These are phyloP conservation scores for Galerucella nymphaeae DNA, from an alignment of 2,888 invertebrate genomes.

Conservation along the genomic window DNA sequence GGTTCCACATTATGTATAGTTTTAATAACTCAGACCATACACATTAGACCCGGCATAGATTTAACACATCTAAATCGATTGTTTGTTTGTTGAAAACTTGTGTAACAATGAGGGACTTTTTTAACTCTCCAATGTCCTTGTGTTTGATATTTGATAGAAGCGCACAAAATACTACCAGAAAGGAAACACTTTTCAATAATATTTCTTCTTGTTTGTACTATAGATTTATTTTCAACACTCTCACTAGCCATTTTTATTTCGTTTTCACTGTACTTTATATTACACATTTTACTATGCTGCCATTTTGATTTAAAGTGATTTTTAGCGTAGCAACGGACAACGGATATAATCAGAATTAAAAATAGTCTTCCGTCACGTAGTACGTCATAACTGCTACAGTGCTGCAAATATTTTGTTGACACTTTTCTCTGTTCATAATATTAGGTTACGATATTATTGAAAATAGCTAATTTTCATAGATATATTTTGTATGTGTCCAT, in stretches of 20 bases:
- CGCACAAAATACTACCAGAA: constrained; percentile 19
- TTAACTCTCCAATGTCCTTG: constrained; percentile 35
- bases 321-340: too few relatives aligned
- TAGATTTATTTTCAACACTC: constrained; percentile 32
- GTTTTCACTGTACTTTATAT: constrained; percentile 26
- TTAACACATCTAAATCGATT: constrained; percentile 15
- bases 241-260: constrained; percentile 40
- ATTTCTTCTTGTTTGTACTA: constrained; percentile 24
- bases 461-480: too few relatives aligned
- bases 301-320: constrained; percentile 39
- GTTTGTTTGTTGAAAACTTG: constrained; percentile 30
- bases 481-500: too few relatives aligned
- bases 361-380: constrained; percentile 23
- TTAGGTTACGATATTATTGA: too few relatives aligned
- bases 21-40: constrained; percentile 16
- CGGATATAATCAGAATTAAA: constrained; percentile 10
- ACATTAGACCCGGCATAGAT: constrained; percentile 11
- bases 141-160: constrained; percentile 14
- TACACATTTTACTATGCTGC: constrained; percentile 37
- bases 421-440: too few relatives aligned
- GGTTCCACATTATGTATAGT: constrained; percentile 38
- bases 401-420: constrained; percentile 2
- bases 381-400: constrained; percentile 13
- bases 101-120: constrained; percentile 25
- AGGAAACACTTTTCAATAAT: constrained; percentile 30